Conservation (phyloP, 1,140 invertebrate species). For the Antheraea mylitta region DNA sequence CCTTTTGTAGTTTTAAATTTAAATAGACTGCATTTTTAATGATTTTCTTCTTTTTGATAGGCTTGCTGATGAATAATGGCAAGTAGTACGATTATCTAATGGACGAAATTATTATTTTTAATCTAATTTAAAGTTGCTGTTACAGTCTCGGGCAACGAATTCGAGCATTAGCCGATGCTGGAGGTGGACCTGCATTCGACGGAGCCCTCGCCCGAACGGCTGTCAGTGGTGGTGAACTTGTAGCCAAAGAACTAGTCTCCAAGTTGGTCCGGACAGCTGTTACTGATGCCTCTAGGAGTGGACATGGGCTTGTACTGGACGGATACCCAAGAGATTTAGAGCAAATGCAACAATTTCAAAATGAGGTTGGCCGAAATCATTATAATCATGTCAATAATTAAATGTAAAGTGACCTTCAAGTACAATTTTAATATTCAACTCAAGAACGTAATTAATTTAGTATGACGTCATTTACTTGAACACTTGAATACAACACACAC, state of each 20-base stretch:
- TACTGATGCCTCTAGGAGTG: constrained; percentile 52
- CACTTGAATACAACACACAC: too few species aligned
- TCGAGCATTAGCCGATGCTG: constrained; percentile 82
- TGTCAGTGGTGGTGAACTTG: constrained; percentile 90
- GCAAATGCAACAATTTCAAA: constrained; percentile 92
- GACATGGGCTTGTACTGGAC: constrained; percentile 89
- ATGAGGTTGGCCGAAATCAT: constrained; percentile 81
- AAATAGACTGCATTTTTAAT: too few species aligned
- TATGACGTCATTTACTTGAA: too few species aligned
- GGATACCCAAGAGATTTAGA: constrained; percentile 93
- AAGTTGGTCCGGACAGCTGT: constrained; percentile 82
- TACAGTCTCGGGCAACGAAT: constrained; percentile 85
- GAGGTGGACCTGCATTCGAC: constrained; percentile 79
- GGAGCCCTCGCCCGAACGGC: constrained; percentile 79
- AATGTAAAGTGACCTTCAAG: background rate
- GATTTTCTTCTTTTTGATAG: too few species aligned
- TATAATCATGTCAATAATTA: background rate
- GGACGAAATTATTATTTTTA: background rate
- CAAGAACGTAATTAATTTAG: too few species aligned
- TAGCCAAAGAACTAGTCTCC: constrained; percentile 84
- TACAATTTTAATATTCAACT: too few species aligned
- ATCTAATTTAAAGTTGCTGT: background rate
- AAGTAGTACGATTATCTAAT: too few species aligned
- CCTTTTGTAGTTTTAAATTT: too few species aligned
- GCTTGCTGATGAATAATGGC: too few species aligned